Conservation (phyloP, 2,888 invertebrate genomes). For the Spatulosminthurus flaviceps region DNA sequence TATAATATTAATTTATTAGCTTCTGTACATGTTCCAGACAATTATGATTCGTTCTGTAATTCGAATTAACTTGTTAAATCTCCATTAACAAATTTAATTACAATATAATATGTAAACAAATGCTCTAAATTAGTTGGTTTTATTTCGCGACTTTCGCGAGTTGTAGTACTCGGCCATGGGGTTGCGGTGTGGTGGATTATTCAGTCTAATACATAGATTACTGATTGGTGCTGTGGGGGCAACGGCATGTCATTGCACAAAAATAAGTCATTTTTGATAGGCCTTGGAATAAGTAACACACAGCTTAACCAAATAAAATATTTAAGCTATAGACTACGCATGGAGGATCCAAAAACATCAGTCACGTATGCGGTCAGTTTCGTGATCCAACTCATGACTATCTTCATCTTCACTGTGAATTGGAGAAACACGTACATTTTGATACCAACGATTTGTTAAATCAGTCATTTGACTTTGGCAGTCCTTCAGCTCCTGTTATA, state of each 20-base stretch:
- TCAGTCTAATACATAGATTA: no score
- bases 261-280: no score
- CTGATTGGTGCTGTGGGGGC: no score
- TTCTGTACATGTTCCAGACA: neutral
- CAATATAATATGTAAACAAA: neutral
- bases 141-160: no score
- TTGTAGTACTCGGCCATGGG: no score
- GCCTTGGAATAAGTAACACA: no score
- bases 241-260: no score
- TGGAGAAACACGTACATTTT: slow-evolving; percentile 90
- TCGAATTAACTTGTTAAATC: slow-evolving; percentile 13
- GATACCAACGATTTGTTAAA: slow-evolving; percentile 96
- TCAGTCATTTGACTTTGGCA: slow-evolving; percentile 97
- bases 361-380: slow-evolving; percentile 23
- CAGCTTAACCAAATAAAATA: neutral
- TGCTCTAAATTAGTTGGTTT: neutral
- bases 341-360: neutral
- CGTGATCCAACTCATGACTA: slow-evolving; percentile 64
- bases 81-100: neutral
- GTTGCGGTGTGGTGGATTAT: no score
- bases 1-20: neutral
- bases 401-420: slow-evolving; percentile 79
- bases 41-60: neutral
- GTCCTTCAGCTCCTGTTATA: slow-evolving; percentile 86
- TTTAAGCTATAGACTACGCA: neutral